Conservation (phyloP, 2,888 invertebrate species). For the Trissolcus japonicus region DNA sequence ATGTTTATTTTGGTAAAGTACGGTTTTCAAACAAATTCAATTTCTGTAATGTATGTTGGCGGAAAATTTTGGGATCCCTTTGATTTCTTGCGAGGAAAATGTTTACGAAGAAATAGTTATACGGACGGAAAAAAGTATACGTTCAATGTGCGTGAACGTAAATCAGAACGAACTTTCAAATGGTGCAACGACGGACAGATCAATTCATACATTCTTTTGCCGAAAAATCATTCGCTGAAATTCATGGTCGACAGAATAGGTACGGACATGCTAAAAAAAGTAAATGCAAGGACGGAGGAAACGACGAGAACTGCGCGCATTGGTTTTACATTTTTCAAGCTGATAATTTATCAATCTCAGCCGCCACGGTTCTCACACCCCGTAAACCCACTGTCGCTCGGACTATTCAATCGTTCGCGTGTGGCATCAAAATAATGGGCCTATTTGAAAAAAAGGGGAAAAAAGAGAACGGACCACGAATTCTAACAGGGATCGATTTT, state of each 20-base stretch:
- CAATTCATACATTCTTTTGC: constrained; percentile 50
- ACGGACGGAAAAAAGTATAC: constrained; percentile 25
- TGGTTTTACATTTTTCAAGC: constrained; percentile 73
- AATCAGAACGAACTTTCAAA: constrained; percentile 38
- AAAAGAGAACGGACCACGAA: constrained; percentile 44
- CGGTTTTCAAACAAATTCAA: background rate
- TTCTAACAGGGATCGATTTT: constrained; percentile 68
- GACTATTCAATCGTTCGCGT: constrained; percentile 54
- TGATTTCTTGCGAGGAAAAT: background rate
- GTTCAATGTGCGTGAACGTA: constrained; percentile 18
- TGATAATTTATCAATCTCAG: constrained; percentile 74
- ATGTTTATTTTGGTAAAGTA: background rate
- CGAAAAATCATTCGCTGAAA: constrained; percentile 52
- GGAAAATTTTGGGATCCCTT: background rate
- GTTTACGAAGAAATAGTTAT: constrained; percentile 34
- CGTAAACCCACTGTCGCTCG: constrained; percentile 36
- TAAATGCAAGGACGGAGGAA: constrained; percentile 45
- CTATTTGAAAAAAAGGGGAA: constrained; percentile 66
- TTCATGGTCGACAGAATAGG: constrained; percentile 47
- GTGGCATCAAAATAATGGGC: constrained; percentile 71
- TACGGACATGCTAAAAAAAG: constrained; percentile 38
- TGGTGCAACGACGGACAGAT: constrained; percentile 33
- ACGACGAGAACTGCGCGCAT: constrained; percentile 42
- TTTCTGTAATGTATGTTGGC: background rate
- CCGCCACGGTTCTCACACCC: constrained; percentile 49